These are phyloP conservation scores for Enteromius anoplus DNA, from an alignment of 2,797 vertebrate genomes.

Conservation along the genomic window DNA sequence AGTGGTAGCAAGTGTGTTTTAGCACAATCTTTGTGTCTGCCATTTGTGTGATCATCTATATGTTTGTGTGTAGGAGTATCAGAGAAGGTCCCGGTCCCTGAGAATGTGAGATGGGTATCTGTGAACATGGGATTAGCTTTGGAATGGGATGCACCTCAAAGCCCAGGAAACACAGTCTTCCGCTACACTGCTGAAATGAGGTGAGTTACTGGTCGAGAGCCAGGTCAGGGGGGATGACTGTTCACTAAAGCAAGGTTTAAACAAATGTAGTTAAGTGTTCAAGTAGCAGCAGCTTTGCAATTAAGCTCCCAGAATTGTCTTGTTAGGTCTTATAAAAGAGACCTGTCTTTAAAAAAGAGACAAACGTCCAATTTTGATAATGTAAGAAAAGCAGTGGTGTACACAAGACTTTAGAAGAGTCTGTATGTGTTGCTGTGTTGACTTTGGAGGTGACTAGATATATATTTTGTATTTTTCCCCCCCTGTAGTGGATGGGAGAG, in stretches of 20 bases:
- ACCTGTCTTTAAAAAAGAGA: too few relatives aligned
- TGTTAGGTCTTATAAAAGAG: not conserved
- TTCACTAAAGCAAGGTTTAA: not conserved
- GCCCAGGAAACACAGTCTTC: not conserved
- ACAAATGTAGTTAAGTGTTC: not conserved
- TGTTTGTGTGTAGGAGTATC: conserved; percentile 41
- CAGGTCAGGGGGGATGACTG: not conserved
- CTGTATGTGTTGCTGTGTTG: not conserved
- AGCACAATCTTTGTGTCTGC: not conserved
- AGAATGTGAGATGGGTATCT: conserved; percentile 65
- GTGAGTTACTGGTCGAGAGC: conserved; percentile 59
- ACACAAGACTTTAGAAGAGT: not conserved
- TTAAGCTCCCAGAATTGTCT: too few relatives aligned
- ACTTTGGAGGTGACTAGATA: not conserved
- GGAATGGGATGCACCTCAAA: conserved; percentile 68
- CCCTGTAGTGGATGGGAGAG: not conserved
- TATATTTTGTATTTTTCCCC: not conserved
- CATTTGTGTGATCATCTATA: not conserved
- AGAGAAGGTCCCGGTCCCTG: conserved; percentile 58
- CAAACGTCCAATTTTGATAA: not conserved
- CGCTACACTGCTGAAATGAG: conserved; percentile 61
- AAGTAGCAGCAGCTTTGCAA: not conserved
- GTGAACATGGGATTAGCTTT: conserved; percentile 71
- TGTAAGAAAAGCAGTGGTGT: not conserved
- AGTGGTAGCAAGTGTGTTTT: not conserved